phyloP scores from a whole-genome alignment of 1,140 invertebrate genomes.

The Aphelenchoides besseyi region DNA sequence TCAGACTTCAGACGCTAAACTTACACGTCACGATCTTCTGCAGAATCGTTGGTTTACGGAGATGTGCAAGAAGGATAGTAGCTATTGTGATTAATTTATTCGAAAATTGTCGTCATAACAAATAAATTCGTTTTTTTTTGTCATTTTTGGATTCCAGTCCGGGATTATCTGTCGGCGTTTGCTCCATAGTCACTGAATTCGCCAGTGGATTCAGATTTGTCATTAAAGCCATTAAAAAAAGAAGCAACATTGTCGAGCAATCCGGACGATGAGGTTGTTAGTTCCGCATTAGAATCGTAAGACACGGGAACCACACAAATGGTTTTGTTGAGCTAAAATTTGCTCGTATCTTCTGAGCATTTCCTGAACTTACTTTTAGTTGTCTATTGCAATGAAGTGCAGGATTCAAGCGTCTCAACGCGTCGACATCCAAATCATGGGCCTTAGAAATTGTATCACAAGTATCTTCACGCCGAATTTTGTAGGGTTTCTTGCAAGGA shows the following conservation, averaged over 20 bases:
- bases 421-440: neutral
- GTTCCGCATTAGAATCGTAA: neutral
- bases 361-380: neutral
- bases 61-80: conserved; percentile 36
- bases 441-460: neutral
- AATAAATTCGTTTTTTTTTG: no score
- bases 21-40: conserved; percentile 46
- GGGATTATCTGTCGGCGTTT: neutral
- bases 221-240: neutral
- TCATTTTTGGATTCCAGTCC: neutral
- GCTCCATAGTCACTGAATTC: neutral
- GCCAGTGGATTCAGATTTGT: neutral
- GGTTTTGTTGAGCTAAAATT: no score
- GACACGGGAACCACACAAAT: neutral
- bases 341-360: no score
- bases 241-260: neutral
- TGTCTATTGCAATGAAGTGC: neutral
- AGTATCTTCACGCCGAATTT: neutral
- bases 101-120: no score
- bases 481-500: neutral
- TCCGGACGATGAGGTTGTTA: neutral
- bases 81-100: conserved; percentile 23
- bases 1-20: conserved; percentile 58
- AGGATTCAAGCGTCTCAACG: neutral
- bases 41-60: conserved; percentile 30